phyloP scores from a whole-genome alignment of 2,113 vertebrate genomes.

The Thalassoma bifasciatum region DNA sequence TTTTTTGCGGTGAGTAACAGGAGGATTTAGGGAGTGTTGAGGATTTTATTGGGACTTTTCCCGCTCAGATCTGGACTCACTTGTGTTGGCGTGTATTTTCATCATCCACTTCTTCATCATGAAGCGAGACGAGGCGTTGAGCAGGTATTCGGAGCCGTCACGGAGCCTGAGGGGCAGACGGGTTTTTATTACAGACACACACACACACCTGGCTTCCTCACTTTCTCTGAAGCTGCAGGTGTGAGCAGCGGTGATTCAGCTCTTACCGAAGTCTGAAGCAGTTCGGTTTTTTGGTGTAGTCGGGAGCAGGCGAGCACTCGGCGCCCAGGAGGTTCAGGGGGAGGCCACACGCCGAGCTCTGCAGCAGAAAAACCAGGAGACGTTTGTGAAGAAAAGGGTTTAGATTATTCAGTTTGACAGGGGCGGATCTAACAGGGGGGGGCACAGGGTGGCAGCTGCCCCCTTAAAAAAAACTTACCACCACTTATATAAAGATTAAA shows the following conservation, averaged over 20 bases:
- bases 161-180: slow-evolving; percentile 79
- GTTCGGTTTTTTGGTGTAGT: slow-evolving; percentile 89
- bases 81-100: slow-evolving; percentile 89
- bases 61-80: slow-evolving; percentile 62
- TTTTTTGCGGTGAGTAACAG: too few relatives aligned
- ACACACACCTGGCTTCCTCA: not conserved
- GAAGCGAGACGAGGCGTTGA: slow-evolving; percentile 84
- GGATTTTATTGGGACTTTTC: too few relatives aligned
- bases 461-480: too few relatives aligned
- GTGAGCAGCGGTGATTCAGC: not conserved
- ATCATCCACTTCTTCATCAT: slow-evolving; percentile 91
- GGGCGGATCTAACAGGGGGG: too few relatives aligned
- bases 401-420: too few relatives aligned
- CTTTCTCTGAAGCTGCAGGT: not conserved
- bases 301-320: slow-evolving; percentile 78
- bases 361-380: slow-evolving; percentile 54
- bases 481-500: too few relatives aligned
- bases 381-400: not conserved
- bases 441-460: too few relatives aligned
- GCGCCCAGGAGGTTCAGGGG: slow-evolving; percentile 87
- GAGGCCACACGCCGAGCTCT: slow-evolving; percentile 86
- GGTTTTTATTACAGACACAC: not conserved
- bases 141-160: slow-evolving; percentile 89
- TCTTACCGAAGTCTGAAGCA: slow-evolving; percentile 88
- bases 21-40: too few relatives aligned